Base-by-base conservation (phyloP, 2,797 vertebrate genomes). In the Spinibarbus caldwelli region DNA sequence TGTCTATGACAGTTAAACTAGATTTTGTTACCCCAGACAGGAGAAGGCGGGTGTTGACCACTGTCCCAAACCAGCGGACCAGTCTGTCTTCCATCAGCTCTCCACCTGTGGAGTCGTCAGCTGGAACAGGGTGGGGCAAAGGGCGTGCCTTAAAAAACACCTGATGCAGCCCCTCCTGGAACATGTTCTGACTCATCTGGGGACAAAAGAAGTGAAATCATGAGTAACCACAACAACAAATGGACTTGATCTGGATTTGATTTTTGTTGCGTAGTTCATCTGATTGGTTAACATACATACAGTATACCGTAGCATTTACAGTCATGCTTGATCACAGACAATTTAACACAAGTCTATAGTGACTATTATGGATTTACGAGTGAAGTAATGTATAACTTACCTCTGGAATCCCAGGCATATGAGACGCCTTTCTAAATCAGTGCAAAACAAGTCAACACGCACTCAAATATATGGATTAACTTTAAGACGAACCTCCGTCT, bases 161-260 rank as follows among this genome's bases (percentile, higher is more conserved):
- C 12, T 95, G 94, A 85, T 95, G 91, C 78, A 96, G 85, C 45
- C 95, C 95, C 87, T 96, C 95, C 88, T 94, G 94, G 83, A 96
- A 96, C 94, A 95, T 95, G 90, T 95, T 95, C 85, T 94, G 93
- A 6, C 49, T 93, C 93, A 92, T 94, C 93, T 94, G 87, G 49
- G 57, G 2, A 17, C 49, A 43, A 70, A 72, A 54, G 2, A 47
- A 38, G 49, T 15, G 36, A 78, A 38, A 54, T 43, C 36, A 78
- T 2, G 15, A 54, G 36, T 23, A 54, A 83, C 45, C 43, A 67
- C 66, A 4, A 23, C 12, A 83, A 36, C 29, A 75, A 75, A 75
- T 7, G 8, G 45, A 67, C 36, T 77, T 6, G n/a, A 31, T 64
- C n/a, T n/a, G 21, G 8, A 57, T 57, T 64, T 15, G 26, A 49